Percentiles rank a stretch among this genome's conserved stretches.
Conservation (phyloP, 2,797 vertebrate species). For the Rhinella marina region DNA sequence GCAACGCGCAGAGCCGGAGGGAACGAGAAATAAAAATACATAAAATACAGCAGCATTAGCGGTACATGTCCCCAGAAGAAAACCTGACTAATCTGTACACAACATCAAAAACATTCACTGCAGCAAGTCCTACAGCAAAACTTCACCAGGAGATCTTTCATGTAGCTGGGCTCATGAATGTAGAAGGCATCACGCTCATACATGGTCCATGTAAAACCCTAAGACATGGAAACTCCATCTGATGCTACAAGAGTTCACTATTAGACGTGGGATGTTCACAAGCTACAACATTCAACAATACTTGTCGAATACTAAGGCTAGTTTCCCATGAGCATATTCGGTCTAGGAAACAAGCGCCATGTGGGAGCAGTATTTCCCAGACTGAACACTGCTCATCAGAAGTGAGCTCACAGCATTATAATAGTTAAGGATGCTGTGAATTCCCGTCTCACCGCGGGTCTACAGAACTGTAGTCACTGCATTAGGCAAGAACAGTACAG, state of each 20-base stretch:
- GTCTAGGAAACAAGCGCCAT: too few relatives aligned
- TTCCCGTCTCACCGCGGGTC: too few relatives aligned
- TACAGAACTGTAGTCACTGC: too few relatives aligned
- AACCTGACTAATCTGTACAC: slow-evolving; percentile 26
- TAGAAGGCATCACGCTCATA: background rate
- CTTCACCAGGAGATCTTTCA: background rate
- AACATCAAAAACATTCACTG: slow-evolving; percentile 44
- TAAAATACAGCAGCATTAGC: slow-evolving; percentile 60
- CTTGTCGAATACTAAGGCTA: too few relatives aligned
- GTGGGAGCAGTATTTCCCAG: too few relatives aligned
- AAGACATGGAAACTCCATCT: background rate
- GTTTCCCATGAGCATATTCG: too few relatives aligned
- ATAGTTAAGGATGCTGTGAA: too few relatives aligned
- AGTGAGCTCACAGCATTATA: too few relatives aligned
- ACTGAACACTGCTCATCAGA: too few relatives aligned
- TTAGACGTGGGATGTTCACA: too few relatives aligned
- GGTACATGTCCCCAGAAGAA: slow-evolving; percentile 48
- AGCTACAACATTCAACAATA: too few relatives aligned
- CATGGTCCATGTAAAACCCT: background rate
- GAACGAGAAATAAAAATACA: slow-evolving; percentile 59
- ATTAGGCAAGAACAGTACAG: too few relatives aligned
- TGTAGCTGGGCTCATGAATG: background rate
- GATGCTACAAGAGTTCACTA: background rate
- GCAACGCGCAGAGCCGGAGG: slow-evolving; percentile 56
- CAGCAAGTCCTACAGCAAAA: slow-evolving; percentile 11